These are phyloP conservation scores for Chlorops oryzae DNA, from an alignment of 1,140 invertebrate genomes.

Conservation along the genomic window DNA sequence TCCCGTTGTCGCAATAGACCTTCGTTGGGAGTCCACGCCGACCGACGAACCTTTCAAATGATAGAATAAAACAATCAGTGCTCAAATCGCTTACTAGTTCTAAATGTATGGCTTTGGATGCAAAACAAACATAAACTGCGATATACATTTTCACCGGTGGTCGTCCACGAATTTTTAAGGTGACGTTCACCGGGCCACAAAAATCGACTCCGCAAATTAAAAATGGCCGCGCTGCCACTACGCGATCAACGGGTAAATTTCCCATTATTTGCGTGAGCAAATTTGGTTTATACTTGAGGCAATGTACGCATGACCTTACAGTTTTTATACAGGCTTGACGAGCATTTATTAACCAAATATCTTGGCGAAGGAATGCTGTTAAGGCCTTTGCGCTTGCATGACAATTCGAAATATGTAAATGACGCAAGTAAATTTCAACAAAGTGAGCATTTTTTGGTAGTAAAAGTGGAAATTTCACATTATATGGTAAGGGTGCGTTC, in stretches of 20 bases:
- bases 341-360: slow-evolving; percentile 15
- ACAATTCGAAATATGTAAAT: slow-evolving; percentile 9
- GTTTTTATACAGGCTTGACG: slow-evolving; percentile 4
- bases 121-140: slow-evolving; percentile 28
- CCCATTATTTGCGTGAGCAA: slow-evolving; percentile 11
- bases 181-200: slow-evolving; percentile 11
- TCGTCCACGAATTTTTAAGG: slow-evolving; percentile 7
- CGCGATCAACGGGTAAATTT: slow-evolving; percentile 2
- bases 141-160: slow-evolving; percentile 11
- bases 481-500: slow-evolving; percentile 8
- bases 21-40: slow-evolving; percentile 20
- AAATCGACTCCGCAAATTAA: slow-evolving; percentile 12
- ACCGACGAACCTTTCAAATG: slow-evolving; percentile 33
- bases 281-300: slow-evolving; percentile 11
- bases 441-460: slow-evolving; percentile 8
- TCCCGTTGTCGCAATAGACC: slow-evolving; percentile 21
- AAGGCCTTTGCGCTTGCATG: slow-evolving; percentile 9
- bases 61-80: slow-evolving; percentile 31
- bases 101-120: slow-evolving; percentile 32
- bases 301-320: slow-evolving; percentile 9
- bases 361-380: slow-evolving; percentile 4
- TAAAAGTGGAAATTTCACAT: slow-evolving; percentile 10
- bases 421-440: slow-evolving; percentile 3
- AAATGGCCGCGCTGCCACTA: slow-evolving; percentile 9
- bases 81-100: slow-evolving; percentile 34